A percentile compares a stretch with the other conserved stretches of the same genome.
phyloP scores from a whole-genome alignment of 64 coral and sea anemone species.

The Hydrozoanthus tunicans region DNA sequence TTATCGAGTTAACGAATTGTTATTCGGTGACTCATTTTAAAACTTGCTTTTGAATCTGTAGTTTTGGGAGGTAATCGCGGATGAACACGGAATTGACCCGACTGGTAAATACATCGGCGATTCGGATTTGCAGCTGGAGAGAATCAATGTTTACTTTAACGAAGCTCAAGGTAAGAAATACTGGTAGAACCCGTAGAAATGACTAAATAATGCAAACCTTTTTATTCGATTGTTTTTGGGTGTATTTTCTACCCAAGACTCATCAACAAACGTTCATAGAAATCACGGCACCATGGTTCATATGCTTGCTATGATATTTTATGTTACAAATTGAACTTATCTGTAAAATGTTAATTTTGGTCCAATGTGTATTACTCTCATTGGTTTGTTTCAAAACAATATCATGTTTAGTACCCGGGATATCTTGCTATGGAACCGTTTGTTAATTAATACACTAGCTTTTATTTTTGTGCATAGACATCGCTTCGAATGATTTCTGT shows the following conservation, averaged over 20 bases:
- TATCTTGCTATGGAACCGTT: neutral
- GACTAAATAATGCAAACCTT: neutral
- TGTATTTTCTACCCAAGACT: neutral
- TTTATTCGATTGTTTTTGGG: too few species aligned
- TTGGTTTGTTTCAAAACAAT: slow-evolving; percentile 27
- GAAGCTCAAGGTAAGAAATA: slow-evolving; percentile 50
- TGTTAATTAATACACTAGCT: slow-evolving; percentile 1
- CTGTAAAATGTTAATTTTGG: slow-evolving; percentile 22
- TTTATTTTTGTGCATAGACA: neutral
- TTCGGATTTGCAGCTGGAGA: slow-evolving; percentile 55
- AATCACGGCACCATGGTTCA: neutral
- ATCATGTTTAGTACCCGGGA: neutral
- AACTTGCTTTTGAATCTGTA: neutral
- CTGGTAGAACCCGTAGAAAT: neutral
- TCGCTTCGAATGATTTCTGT: neutral
- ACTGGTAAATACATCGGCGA: slow-evolving; percentile 43
- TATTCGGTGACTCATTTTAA: neutral
- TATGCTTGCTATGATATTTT: neutral
- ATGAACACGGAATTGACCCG: slow-evolving; percentile 55
- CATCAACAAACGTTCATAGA: neutral
- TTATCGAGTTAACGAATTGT: neutral
- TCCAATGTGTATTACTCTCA: neutral
- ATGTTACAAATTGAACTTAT: neutral
- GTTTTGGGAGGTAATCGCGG: slow-evolving; percentile 55
- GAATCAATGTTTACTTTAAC: slow-evolving; percentile 67